phyloP scores from a whole-genome alignment of 2,797 vertebrate species.

The Acanthurus leucopareius region DNA sequence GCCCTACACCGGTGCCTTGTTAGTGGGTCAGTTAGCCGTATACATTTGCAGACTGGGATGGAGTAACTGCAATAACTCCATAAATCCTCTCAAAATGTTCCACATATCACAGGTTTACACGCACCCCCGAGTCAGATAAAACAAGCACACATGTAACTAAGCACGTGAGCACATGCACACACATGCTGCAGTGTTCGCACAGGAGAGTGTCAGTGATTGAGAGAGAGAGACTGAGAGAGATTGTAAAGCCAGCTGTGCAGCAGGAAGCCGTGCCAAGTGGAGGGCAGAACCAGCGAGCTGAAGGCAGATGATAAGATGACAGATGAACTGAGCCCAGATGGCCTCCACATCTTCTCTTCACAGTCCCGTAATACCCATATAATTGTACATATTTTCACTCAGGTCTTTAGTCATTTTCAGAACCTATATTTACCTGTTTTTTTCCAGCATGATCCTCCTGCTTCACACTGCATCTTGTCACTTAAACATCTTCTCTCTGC shows the following conservation, averaged over 20 bases:
- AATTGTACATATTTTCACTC: constrained; percentile 42
- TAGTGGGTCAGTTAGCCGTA: background rate
- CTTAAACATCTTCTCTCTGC: background rate
- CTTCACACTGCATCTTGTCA: constrained; percentile 8
- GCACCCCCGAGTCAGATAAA: constrained; percentile 20
- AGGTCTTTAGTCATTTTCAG: constrained; percentile 30
- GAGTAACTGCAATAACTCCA: constrained; percentile 9
- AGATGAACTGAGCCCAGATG: constrained; percentile 76
- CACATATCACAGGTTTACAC: constrained; percentile 15
- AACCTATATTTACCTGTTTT: constrained; percentile 40
- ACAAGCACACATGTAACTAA: background rate
- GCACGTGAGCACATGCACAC: constrained; percentile 15
- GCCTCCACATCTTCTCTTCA: constrained; percentile 67
- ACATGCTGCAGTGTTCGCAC: background rate
- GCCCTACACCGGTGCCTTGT: background rate
- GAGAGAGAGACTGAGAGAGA: constrained; percentile 42
- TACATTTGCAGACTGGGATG: background rate
- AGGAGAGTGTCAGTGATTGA: constrained; percentile 24
- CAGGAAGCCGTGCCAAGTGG: constrained; percentile 68
- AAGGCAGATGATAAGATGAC: constrained; percentile 72
- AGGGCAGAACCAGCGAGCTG: constrained; percentile 62
- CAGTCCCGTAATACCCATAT: constrained; percentile 31
- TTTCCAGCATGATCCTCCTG: constrained; percentile 11
- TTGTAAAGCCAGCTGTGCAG: constrained; percentile 73
- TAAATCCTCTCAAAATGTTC: constrained; percentile 25